Percentiles rank a stretch among this genome's conserved stretches.
Evolutionary conservation across 2,888 invertebrate species (phyloP).

Genomic region (Zelleria hepariella): DNA sequence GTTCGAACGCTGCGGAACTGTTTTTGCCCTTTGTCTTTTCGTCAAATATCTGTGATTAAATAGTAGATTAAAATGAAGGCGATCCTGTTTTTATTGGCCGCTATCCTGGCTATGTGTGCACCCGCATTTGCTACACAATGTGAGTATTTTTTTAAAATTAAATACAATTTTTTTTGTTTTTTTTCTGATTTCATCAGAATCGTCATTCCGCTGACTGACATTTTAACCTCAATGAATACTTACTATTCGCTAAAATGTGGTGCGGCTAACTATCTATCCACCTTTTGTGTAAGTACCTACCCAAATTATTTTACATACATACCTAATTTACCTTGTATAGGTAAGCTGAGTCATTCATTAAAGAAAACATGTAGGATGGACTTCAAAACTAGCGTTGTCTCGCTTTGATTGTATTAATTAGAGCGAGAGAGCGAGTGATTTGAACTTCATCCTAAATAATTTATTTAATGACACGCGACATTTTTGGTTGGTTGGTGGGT

Average conservation of each 20-base stretch:
- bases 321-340: too few species aligned
- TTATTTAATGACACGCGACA: too few species aligned
- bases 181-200: conserved; percentile 20
- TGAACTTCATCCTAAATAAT: not conserved
- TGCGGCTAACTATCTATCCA: too few species aligned
- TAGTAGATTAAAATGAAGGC: conserved; percentile 70
- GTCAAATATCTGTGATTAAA: conserved; percentile 66
- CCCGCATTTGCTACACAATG: conserved; percentile 75
- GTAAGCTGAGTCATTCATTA: not conserved
- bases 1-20: conserved; percentile 20
- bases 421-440: too few species aligned
- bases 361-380: too few species aligned
- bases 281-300: too few species aligned
- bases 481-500: too few species aligned
- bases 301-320: too few species aligned
- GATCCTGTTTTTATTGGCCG: conserved; percentile 59
- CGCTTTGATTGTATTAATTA: too few species aligned
- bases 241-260: not conserved
- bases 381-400: too few species aligned
- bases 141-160: too few species aligned
- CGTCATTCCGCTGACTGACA: not conserved
- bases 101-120: conserved; percentile 60
- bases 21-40: conserved; percentile 25
- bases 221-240: not conserved
- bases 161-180: conserved; percentile 27